These are phyloP conservation scores for Tinamus guttatus DNA, from an alignment of 2,113 vertebrate species.

Conservation along the genomic window DNA sequence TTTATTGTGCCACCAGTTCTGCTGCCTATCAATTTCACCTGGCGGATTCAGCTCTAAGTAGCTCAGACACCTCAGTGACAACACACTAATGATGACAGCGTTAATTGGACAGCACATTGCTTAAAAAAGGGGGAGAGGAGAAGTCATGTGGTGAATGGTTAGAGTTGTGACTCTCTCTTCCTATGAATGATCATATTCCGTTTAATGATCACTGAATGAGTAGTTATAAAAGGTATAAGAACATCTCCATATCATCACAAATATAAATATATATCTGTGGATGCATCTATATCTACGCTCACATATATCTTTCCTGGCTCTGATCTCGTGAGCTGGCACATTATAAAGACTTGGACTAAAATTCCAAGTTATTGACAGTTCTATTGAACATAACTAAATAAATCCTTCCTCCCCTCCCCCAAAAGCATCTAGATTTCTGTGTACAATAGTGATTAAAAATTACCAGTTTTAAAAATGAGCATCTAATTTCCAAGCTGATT, in stretches of 20 bases:
- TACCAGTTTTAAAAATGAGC: neutral
- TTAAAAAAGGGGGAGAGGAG: neutral
- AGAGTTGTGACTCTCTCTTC: neutral
- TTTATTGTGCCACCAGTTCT: neutral
- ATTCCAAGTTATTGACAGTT: neutral
- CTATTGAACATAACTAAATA: neutral
- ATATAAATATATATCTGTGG: neutral
- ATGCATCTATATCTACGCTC: neutral
- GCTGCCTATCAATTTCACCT: neutral
- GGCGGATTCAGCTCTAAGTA: neutral
- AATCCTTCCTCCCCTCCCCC: neutral
- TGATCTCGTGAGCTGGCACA: neutral
- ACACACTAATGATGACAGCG: neutral
- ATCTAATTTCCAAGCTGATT: neutral
- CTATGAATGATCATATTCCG: fast-evolving
- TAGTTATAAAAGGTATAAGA: neutral
- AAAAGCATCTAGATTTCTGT: neutral
- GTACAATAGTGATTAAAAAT: neutral
- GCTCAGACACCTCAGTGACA: neutral
- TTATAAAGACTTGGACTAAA: neutral
- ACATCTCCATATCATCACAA: neutral
- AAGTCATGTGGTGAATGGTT: neutral
- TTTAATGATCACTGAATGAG: neutral
- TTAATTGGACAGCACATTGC: neutral
- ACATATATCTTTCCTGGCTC: neutral